Base-by-base conservation (phyloP, 2,888 invertebrate species). In the Coecobrya sp. region DNA sequence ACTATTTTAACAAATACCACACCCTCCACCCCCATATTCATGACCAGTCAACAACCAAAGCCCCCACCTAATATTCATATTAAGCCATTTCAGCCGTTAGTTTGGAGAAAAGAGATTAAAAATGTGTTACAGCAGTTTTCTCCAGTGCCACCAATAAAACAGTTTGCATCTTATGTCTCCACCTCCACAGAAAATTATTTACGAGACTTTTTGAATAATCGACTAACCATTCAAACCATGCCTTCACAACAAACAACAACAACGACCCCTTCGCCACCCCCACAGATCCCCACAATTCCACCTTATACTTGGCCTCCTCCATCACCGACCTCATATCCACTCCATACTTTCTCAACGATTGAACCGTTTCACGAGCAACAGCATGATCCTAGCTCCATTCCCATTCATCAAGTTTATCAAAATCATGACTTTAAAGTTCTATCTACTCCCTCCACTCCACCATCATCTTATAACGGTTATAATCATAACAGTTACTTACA, bases 51-150 rank as follows among this genome's bases (percentile, higher is more conserved):
- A 45, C 62, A 62, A 25, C 68, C 85, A 19, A 49, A 11, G 19
- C 55, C 59, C 10, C 45, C 59, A 19, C 25, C 55, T 16, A 49
- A 49, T 49, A 11, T 49, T 1, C 36, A 85, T 5, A 36, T 42
- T 3, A 62, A 65, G 25, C 27, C 70, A 10, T 68, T 52, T 22
- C 45, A 70, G 10, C 86, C 86, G 1, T 70, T 70, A 3, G 27
- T 89, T 49, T 65, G 89, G 81, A 42, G 62, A 25, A 79, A 76
- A 10, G 88, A 88, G 10, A 79, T 88, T n/a, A 76, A 81, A 76
- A 89, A 89, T 65, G 49, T 65, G 2, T n/a, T 89, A 0, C 81
- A 81, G 22, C 81, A 89, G 13, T 89, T 89, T 81, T 89, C 89
- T n/a, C 89, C 89, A 19, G 89, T 89, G 25, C 89, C 89, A 11